A percentile compares a stretch with the other conserved stretches of the same genome.
Evolutionary conservation across 1,140 invertebrate species (phyloP).

Genomic region (Globodera rostochiensis): DNA sequence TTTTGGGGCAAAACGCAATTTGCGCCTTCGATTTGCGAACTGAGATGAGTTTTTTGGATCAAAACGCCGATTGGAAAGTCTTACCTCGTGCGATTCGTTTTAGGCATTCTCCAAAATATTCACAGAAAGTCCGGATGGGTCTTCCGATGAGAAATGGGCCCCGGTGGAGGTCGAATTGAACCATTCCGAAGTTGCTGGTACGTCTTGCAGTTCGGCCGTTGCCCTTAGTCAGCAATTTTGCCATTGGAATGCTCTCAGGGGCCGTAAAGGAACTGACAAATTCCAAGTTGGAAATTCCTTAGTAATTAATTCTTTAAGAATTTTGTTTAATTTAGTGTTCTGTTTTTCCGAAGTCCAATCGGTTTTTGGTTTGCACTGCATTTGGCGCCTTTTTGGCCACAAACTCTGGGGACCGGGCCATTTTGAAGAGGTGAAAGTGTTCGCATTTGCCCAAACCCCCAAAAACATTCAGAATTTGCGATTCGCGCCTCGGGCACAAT

Average conservation of each 20-base stretch:
- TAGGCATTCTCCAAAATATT: not conserved
- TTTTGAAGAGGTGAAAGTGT: slow-evolving; percentile 13
- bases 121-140: not conserved
- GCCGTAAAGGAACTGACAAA: not conserved
- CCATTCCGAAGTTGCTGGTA: not conserved
- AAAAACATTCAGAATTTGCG: slow-evolving; percentile 11
- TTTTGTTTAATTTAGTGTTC: slow-evolving; percentile 5
- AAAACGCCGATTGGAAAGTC: too few species aligned
- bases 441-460: not conserved
- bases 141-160: not conserved
- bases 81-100: not conserved
- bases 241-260: slow-evolving; percentile 18
- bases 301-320: not conserved
- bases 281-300: not conserved
- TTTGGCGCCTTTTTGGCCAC: slow-evolving; percentile 25
- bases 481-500: not conserved
- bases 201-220: not conserved
- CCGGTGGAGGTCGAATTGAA: not conserved
- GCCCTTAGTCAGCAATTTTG: not conserved
- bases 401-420: slow-evolving; percentile 3
- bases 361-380: slow-evolving; percentile 24
- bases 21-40: slow-evolving; percentile 1
- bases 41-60: not conserved
- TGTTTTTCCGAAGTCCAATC: not conserved
- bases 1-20: not conserved